Conservation (phyloP, 2,797 vertebrate species). For the Lutra lutra region DNA sequence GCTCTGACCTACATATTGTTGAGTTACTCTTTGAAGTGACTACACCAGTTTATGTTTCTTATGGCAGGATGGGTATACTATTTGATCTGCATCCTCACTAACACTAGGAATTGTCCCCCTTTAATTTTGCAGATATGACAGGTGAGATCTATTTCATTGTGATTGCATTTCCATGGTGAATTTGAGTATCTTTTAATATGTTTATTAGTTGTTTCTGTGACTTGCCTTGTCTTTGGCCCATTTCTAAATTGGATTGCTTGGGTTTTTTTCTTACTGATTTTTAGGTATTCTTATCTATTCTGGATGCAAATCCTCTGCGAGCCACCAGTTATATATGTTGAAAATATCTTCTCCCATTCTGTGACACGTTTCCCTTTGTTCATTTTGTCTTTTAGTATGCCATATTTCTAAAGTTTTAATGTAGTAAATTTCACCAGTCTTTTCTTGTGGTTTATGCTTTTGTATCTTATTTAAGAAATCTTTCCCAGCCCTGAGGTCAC, state of each 20-base stretch:
- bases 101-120: neutral
- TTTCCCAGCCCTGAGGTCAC: neutral
- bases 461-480: conserved; percentile 49
- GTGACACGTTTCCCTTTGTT: conserved; percentile 15
- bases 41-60: neutral
- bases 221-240: neutral
- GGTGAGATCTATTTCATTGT: neutral
- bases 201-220: conserved; percentile 38
- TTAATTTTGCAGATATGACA: neutral
- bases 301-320: neutral
- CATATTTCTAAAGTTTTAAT: neutral
- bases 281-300: conserved; percentile 11
- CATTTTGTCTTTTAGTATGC: neutral
- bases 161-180: conserved; percentile 8
- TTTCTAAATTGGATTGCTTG: conserved; percentile 3
- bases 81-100: neutral
- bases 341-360: neutral
- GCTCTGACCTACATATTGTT: neutral
- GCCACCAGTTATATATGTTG: neutral
- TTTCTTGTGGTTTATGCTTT: conserved; percentile 51
- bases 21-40: neutral
- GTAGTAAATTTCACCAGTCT: neutral
- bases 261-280: neutral
- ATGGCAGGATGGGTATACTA: neutral
- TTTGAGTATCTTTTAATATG: neutral